These are phyloP conservation scores for Semnornis frantzii DNA, from an alignment of 2,113 vertebrate species.

Conservation along the genomic window DNA sequence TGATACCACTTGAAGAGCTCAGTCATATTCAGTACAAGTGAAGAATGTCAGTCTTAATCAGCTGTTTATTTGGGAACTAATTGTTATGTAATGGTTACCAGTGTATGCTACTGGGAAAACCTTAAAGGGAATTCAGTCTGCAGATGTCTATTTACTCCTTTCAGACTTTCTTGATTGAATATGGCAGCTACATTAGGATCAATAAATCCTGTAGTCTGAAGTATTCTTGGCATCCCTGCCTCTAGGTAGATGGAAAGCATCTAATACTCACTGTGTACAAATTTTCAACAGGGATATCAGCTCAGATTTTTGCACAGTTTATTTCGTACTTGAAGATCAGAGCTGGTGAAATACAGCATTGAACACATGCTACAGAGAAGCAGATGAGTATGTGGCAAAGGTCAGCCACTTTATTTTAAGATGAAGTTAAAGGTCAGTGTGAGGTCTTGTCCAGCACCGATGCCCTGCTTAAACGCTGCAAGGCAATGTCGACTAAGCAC, in stretches of 20 bases:
- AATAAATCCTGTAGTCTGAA: neutral
- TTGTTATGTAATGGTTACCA: neutral
- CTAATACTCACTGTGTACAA: neutral
- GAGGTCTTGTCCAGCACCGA: neutral
- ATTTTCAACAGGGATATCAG: neutral
- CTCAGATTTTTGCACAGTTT: neutral
- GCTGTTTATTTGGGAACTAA: neutral
- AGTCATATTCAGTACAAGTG: neutral
- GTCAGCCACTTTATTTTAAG: neutral
- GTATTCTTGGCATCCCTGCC: neutral
- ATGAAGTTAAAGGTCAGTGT: neutral
- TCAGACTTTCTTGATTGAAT: neutral
- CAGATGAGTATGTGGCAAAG: neutral
- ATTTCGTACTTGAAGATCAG: neutral
- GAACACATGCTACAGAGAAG: neutral
- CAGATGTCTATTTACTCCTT: neutral
- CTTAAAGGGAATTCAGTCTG: neutral
- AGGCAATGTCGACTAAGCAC: neutral
- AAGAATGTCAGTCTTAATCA: neutral
- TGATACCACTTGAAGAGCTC: neutral
- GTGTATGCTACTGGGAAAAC: neutral
- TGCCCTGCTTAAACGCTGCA: neutral
- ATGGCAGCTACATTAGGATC: neutral
- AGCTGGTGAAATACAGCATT: neutral
- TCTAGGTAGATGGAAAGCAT: neutral